Evolutionary conservation across 2,888 invertebrate genomes (phyloP), one percentile per base, ranked within the genome.

Genomic region (Orthosia incerta): DNA sequence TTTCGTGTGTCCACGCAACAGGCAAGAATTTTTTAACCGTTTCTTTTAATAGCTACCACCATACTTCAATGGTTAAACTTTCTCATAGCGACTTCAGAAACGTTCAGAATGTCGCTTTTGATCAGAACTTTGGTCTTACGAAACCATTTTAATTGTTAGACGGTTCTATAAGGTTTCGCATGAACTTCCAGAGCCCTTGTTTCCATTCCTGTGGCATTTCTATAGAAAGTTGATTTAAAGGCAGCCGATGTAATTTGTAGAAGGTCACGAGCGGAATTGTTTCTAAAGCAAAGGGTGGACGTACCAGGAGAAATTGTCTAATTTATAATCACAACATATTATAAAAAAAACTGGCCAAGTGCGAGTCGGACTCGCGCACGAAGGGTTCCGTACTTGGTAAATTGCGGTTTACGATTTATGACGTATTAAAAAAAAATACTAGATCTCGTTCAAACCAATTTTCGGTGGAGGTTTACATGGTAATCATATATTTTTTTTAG

Each of bases 161-260:
- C 12, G 16, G 15, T 16, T 46, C 16, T 53, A 12, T 59, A 69
- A 15, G 62, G 75, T 62, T 79, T 79, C 65, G 3, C 31, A 31
- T 51, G 50, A 66, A 79, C 62, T 79, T 79, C n/a, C 65, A 23
- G 16, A 4, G 5, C 55, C 39, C 39, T 39, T 31, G n/a, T 53
- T 18, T 26, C 0, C 46, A 55, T 16, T 66, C 62, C 18, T 55
- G 3, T 23, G 15, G 13, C n/a, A 23, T 39, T n/a, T 48, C 11
- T 26, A 16, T 60, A 20, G 55, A 61, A 60, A 55, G 18, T 56
- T 51, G 4, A 31, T 57, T 16, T 23, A 57, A 48, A 53, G 26
- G 74, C 69, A 79, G 61, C 57, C 68, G 18, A 16, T 72, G 26
- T 63, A 45, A 48, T 50, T 57, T 56, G 23, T 15, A 3, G 39